Percentiles rank a stretch among this genome's conserved stretches.
phyloP scores from a whole-genome alignment of 2,113 vertebrate genomes.

The Tetrax tetrax region DNA sequence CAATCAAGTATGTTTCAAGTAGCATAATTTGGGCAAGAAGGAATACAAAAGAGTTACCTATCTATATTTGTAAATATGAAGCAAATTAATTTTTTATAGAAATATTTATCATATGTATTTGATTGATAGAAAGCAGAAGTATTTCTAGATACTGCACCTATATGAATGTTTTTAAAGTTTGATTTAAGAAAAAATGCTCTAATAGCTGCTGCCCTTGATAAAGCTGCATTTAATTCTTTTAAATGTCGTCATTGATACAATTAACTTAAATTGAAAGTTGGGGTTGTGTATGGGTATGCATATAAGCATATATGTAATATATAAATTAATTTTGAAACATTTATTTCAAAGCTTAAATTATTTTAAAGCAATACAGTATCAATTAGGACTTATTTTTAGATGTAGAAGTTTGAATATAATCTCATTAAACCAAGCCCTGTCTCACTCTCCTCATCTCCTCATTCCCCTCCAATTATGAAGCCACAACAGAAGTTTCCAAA shows the following conservation, averaged over 20 bases:
- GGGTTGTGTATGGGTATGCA: not conserved
- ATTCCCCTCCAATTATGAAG: not conserved
- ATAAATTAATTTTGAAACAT: not conserved
- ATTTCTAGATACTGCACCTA: not conserved
- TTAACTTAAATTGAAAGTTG: not conserved
- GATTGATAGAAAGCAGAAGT: not conserved
- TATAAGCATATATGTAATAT: not conserved
- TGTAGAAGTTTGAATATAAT: not conserved
- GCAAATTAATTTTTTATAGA: not conserved
- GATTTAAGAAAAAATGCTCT: not conserved
- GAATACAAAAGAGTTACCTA: not conserved
- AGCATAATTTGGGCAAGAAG: not conserved
- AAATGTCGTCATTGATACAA: not conserved
- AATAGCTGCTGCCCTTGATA: not conserved
- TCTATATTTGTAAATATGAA: not conserved
- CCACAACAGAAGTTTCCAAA: not conserved
- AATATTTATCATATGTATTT: not conserved
- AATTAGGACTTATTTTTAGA: not conserved
- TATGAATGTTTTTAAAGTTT: not conserved
- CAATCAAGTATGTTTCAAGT: not conserved
- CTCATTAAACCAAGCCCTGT: not conserved
- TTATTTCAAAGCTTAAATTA: not conserved
- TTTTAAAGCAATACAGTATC: not conserved
- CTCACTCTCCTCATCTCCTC: not conserved
- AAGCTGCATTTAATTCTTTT: not conserved